Conservation (phyloP, 2,113 vertebrate species). For the Bambusicola thoracicus region DNA sequence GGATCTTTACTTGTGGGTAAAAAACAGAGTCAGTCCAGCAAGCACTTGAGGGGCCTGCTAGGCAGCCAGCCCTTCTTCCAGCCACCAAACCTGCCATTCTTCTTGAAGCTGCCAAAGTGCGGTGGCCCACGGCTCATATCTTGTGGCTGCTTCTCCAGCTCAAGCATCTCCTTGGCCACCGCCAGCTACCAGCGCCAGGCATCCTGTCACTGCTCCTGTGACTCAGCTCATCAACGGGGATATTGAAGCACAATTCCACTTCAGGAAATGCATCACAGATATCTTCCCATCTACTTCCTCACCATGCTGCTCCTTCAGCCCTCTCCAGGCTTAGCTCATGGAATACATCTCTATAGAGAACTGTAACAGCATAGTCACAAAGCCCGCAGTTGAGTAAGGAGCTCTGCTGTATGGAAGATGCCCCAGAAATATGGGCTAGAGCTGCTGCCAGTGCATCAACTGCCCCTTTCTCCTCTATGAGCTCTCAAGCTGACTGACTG, state of each 20-base stretch:
- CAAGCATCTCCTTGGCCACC: conserved; percentile 86
- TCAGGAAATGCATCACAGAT: conserved; percentile 89
- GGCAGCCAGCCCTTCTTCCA: conserved; percentile 82
- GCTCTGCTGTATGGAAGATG: conserved; percentile 87
- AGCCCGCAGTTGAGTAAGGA: conserved; percentile 92
- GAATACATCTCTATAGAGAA: conserved; percentile 89
- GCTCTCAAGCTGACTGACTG: conserved; percentile 83
- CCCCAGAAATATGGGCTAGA: conserved; percentile 94
- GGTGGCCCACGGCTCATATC: neutral
- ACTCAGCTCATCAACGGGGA: conserved; percentile 84
- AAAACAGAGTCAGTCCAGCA: neutral
- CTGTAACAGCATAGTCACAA: conserved; percentile 85
- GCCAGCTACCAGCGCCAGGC: conserved; percentile 90
- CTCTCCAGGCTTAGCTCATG: conserved; percentile 89
- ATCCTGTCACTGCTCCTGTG: conserved; percentile 89
- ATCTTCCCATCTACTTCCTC: conserved; percentile 86
- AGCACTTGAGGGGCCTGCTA: conserved; percentile 56
- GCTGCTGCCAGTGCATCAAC: conserved; percentile 91
- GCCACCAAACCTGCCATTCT: conserved; percentile 52
- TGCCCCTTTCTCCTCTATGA: conserved; percentile 90
- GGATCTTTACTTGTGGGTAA: conserved; percentile 35
- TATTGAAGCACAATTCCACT: conserved; percentile 96
- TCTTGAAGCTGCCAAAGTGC: conserved; percentile 20
- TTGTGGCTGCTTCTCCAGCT: conserved; percentile 82
- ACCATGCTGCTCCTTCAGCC: conserved; percentile 91